Base-by-base conservation (phyloP, 92 coral and sea anemone genomes). In the Parazoanthus swiftii region DNA sequence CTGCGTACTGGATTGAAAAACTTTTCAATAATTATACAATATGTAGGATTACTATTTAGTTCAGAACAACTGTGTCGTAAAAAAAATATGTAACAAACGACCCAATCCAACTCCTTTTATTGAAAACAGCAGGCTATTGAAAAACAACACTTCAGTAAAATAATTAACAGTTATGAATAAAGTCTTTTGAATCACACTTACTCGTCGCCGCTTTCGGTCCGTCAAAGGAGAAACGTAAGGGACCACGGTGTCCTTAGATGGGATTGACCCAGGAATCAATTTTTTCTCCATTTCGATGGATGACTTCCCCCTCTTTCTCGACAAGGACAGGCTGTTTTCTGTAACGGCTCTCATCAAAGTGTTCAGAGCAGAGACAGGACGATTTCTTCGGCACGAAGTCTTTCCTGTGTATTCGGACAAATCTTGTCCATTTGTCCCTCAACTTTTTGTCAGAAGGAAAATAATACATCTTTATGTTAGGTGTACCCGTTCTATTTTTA, bases 361-460 rank as follows among this genome's bases (percentile, higher is more conserved):
- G 90, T 23, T 63, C 90, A 10, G 87, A 88, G 75, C 90, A 81
- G 74, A 88, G 56, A 43, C 58, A 70, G 8, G 90, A 81, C 35
- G 56, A 70, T 51, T 88, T 71, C 81, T 56, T 73, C 3, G 81
- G 87, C 76, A 29, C 75, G 33, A 81, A 88, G 81, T 88, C 90
- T 79, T 88, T 37, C 21, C 82, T 76, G 46, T 81, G 44, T 42
- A 79, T 79, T 15, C 86, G 90, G 74, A 88, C 91, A 70, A 82
- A 88, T 74, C 65, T 82, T 39, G 86, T 81, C 86, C 86, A 88
- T 81, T 88, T 88, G 35, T 74, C 74, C 86, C 90, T 74, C 86
- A 74, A 44, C 81, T 37, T 88, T 75, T 88, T 79, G 4, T 88
- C 86, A 48, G 59, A 43, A 79, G 90, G 86, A 37, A 88, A 88